Percentiles rank a stretch among this genome's conserved stretches.
These are phyloP conservation scores for Tenebrio molitor DNA, from an alignment of 1,140 invertebrate species.

Conservation along the genomic window DNA sequence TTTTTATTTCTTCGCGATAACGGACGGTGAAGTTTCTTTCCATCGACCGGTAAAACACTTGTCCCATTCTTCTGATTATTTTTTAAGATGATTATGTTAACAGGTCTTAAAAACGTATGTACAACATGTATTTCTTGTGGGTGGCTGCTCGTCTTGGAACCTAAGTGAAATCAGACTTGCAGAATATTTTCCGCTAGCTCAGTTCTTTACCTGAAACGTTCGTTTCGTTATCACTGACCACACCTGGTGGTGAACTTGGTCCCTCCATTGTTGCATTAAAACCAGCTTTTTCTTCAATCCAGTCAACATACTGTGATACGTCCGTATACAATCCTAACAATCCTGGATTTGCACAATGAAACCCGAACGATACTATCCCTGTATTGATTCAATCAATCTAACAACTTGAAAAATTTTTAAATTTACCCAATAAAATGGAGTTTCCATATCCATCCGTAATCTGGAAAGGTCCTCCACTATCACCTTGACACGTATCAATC, in stretches of 20 bases:
- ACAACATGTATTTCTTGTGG: background rate
- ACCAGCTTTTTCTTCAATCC: slow-evolving; percentile 71
- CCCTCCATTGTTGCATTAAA: background rate
- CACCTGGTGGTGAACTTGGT: background rate
- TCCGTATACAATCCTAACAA: slow-evolving; percentile 78
- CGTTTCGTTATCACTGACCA: background rate
- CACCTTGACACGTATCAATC: slow-evolving; percentile 63
- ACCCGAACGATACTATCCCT: slow-evolving; percentile 77
- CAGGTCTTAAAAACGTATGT: background rate
- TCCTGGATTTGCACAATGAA: slow-evolving; percentile 69
- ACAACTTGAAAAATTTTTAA: background rate
- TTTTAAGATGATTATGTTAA: background rate
- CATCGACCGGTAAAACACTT: too few relatives aligned
- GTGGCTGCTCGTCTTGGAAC: background rate
- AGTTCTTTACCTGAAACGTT: too few relatives aligned
- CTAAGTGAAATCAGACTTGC: too few relatives aligned
- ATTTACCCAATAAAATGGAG: slow-evolving; percentile 58
- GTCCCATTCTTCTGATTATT: background rate
- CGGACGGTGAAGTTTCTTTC: too few relatives aligned
- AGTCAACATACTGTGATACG: slow-evolving; percentile 76
- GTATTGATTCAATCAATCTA: slow-evolving; percentile 60
- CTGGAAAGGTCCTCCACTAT: slow-evolving; percentile 63
- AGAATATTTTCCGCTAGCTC: too few relatives aligned
- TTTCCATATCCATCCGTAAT: slow-evolving; percentile 52
- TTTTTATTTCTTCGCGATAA: too few relatives aligned